phyloP scores from a whole-genome alignment of 2,113 vertebrate species.

The Chloropsis hardwickii region DNA sequence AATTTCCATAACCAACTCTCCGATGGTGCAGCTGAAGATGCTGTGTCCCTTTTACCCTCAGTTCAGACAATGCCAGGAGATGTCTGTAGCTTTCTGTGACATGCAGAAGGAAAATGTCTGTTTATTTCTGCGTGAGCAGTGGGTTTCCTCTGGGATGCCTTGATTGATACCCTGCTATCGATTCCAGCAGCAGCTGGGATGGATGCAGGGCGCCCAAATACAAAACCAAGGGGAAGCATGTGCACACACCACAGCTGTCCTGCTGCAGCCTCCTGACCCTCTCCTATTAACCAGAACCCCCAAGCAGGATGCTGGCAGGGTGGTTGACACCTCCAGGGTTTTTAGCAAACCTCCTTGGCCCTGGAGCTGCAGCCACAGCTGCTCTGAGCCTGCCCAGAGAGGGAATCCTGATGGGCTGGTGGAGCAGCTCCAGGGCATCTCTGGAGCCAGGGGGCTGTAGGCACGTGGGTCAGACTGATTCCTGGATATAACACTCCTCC shows the following conservation, averaged over 20 bases:
- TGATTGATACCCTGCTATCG: neutral
- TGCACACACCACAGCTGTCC: neutral
- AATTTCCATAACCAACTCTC: neutral
- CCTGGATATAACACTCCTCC: neutral
- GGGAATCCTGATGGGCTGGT: neutral
- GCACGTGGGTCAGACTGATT: neutral
- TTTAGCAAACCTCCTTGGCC: neutral
- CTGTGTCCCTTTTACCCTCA: neutral
- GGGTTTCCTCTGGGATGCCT: neutral
- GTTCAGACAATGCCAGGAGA: neutral
- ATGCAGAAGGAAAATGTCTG: neutral
- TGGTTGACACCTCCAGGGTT: neutral
- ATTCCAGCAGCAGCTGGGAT: conserved; percentile 17
- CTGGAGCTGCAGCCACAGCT: rapidly evolving
- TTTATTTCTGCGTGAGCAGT: neutral
- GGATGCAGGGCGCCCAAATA: neutral
- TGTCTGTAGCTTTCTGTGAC: neutral
- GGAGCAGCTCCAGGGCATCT: neutral
- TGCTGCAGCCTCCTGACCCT: neutral
- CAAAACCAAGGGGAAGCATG: rapidly evolving
- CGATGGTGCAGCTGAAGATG: neutral
- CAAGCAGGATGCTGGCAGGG: neutral
- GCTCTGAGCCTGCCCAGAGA: rapidly evolving
- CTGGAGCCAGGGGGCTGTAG: neutral
- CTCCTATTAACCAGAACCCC: neutral